These are phyloP conservation scores for Drosophila koepferae DNA, from an alignment of 2,888 invertebrate genomes.

Conservation along the genomic window DNA sequence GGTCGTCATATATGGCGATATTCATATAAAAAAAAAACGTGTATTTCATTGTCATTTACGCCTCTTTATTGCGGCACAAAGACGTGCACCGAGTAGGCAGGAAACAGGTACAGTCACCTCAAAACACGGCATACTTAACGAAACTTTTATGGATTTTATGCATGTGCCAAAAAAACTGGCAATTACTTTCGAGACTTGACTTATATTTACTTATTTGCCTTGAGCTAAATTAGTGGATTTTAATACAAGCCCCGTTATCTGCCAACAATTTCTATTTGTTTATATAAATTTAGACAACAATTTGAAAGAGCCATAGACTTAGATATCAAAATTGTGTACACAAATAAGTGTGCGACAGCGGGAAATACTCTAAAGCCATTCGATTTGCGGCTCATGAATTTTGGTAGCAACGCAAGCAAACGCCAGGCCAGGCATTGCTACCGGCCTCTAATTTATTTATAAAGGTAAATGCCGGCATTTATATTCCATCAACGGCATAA, in stretches of 20 bases:
- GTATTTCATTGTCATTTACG: constrained; percentile 34
- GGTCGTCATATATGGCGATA: constrained; percentile 9
- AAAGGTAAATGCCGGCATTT: constrained; percentile 68
- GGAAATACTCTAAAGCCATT: constrained; percentile 33
- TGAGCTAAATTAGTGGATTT: constrained; percentile 18
- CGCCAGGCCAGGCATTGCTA: constrained; percentile 38
- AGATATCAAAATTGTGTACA: constrained; percentile 46
- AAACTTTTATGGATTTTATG: constrained; percentile 34
- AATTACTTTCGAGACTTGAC: constrained; percentile 1
- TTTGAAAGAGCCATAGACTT: constrained; percentile 19
- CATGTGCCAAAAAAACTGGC: constrained; percentile 1
- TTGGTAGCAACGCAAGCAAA: constrained; percentile 52
- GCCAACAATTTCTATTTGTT: constrained; percentile 21
- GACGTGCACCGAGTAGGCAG: constrained; percentile 19
- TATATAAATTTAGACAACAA: constrained; percentile 14
- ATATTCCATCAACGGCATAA: constrained; percentile 56
- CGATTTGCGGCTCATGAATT: constrained; percentile 39
- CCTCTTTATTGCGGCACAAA: constrained; percentile 24
- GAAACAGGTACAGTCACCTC: constrained; percentile 46
- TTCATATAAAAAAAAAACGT: constrained; percentile 2
- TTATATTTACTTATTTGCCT: constrained; percentile 9
- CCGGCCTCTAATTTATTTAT: constrained; percentile 74
- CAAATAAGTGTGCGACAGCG: constrained; percentile 60
- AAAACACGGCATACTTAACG: constrained; percentile 33
- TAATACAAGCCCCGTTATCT: not conserved